Conservation (phyloP, 2,888 invertebrate species). For the Lordiphosa andalusiaca region DNA sequence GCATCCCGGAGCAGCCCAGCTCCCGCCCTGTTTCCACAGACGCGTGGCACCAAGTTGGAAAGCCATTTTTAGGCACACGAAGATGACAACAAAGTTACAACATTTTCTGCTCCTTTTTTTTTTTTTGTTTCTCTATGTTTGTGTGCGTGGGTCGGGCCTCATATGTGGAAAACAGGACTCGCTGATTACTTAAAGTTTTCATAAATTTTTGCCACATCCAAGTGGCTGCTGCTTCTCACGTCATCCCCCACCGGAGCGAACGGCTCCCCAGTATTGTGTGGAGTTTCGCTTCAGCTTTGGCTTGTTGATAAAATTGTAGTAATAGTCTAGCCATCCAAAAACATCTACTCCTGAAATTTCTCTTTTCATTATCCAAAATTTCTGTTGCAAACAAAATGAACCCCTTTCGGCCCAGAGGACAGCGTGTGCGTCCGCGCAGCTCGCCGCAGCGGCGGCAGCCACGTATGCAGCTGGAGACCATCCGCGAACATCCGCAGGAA, state of each 20-base stretch:
- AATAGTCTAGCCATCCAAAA: too few species aligned
- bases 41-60: constrained; percentile 17
- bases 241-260: too few species aligned
- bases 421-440: too few species aligned
- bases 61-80: constrained; percentile 60
- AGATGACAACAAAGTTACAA: constrained; percentile 11
- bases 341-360: neutral
- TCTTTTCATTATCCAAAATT: constrained; percentile 7
- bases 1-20: constrained; percentile 42
- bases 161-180: too few species aligned
- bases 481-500: neutral
- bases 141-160: too few species aligned
- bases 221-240: too few species aligned
- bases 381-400: constrained; percentile 21
- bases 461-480: neutral
- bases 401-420: constrained; percentile 8
- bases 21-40: constrained; percentile 49
- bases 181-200: too few species aligned
- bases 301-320: too few species aligned
- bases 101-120: neutral
- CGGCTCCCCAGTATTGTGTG: too few species aligned
- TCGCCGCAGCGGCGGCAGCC: neutral
- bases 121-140: too few species aligned
- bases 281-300: too few species aligned
- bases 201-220: too few species aligned